Percentiles rank a stretch among this genome's conserved stretches.
phyloP scores from a whole-genome alignment of 2,113 vertebrate genomes.

The Periophthalmus modestus region DNA sequence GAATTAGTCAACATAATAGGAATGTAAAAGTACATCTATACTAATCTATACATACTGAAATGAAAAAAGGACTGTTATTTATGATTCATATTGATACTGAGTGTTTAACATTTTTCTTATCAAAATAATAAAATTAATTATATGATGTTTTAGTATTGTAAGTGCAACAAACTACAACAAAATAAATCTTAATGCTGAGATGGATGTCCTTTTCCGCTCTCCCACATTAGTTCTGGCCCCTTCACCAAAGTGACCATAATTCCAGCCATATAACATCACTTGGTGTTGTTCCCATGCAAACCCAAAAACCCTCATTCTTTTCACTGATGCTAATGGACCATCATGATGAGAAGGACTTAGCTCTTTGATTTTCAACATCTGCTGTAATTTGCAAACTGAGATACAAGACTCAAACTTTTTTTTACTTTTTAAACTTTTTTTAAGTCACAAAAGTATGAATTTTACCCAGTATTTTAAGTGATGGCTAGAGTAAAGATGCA shows the following conservation, averaged over 20 bases:
- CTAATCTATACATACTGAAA: too few relatives aligned
- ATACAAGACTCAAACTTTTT: neutral
- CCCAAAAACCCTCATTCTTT: neutral
- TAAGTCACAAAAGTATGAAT: neutral
- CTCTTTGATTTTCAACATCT: conserved; percentile 27
- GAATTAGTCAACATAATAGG: too few relatives aligned
- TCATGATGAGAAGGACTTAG: conserved; percentile 4
- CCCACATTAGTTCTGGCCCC: neutral
- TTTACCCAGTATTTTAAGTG: neutral
- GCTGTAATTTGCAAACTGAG: conserved; percentile 1
- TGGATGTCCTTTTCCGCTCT: neutral
- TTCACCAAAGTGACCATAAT: neutral
- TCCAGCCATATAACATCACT: neutral
- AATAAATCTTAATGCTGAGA: neutral
- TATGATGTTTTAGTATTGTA: neutral
- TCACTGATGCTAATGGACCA: neutral
- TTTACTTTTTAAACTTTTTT: neutral
- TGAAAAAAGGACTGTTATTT: too few relatives aligned
- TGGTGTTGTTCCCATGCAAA: neutral
- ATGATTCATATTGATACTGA: too few relatives aligned
- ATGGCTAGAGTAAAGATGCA: too few relatives aligned
- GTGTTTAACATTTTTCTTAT: neutral
- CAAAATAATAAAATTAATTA: too few relatives aligned
- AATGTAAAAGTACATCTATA: too few relatives aligned
- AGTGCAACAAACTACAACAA: neutral